Evolutionary conservation across 2,888 invertebrate species (phyloP), one percentile per base, ranked within the genome.

Genomic region (Tenthredo amoena): DNA sequence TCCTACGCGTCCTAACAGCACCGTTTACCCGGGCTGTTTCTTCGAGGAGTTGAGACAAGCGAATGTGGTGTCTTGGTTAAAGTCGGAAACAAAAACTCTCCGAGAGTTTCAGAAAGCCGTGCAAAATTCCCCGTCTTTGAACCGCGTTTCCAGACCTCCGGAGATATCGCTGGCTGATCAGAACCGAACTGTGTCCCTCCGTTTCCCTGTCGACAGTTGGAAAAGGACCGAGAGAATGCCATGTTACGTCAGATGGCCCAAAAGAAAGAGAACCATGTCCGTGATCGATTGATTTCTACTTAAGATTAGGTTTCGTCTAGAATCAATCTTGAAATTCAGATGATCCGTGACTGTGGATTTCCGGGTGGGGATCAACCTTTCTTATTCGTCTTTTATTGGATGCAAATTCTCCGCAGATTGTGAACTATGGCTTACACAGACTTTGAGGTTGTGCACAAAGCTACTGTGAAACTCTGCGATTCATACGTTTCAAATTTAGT

Each of bases 91-190:
- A 84, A 84, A 85, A 85, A 85, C 71, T 31, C n/a, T 58, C 77
- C 43, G 83, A 77, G 84, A 82, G 83, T 21, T 81, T 81, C 81
- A 81, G 81, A 81, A 62, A 81, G 81, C 40, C 37, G 58, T 58
- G 21, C 37, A 62, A 62, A 81, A n/a, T 81, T 81, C 81, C 6
- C 40, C 62, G 77, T 77, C 77, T 77, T 47, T 77, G 55, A 77
- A 55, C 77, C 62, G 21, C 37, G 81, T 50, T 81, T 62, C 40
- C 71, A 85, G 79, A 82, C 26, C 55, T 15, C 77, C 50, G 77
- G 79, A 83, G 85, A 85, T 86, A 86, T 86, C 85, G 68, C 71
- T 81, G 55, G 34, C 31, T 72, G 31, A 71, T 71, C 71, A 55
- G 77, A 77, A 77, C 55, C 77, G 77, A 50, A 50, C 31, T 26